Percentiles rank a stretch among this genome's conserved stretches.
These are phyloP conservation scores for rabbit (Oryctolagus cuniculus) DNA, from an alignment of 2,113 vertebrate genomes.

Conservation along the genomic window DNA sequence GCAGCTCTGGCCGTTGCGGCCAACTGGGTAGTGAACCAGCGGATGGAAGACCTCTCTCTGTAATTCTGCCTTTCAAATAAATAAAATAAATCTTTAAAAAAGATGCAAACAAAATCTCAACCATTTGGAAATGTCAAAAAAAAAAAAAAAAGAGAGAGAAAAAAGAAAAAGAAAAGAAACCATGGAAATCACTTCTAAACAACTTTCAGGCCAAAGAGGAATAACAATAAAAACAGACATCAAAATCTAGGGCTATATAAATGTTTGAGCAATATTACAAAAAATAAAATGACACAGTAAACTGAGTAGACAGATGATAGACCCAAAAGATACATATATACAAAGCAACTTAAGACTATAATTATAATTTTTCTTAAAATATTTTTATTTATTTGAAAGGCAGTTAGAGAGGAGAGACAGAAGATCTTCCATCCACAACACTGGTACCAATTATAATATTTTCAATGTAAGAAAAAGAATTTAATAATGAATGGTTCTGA, in stretches of 20 bases:
- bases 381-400: too few species aligned
- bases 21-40: too few species aligned
- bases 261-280: background rate
- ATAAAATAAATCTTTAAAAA: constrained; percentile 17
- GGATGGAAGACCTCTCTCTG: too few species aligned
- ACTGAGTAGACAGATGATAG: background rate
- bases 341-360: background rate
- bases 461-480: constrained; percentile 21
- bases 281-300: background rate
- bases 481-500: constrained; percentile 7
- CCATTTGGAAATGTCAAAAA: background rate
- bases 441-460: background rate
- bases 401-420: too few species aligned
- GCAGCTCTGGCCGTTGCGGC: too few species aligned
- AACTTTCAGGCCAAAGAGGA: too few species aligned
- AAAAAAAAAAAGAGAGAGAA: background rate
- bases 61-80: too few species aligned
- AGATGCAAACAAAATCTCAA: constrained; percentile 10
- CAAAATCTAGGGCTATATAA: background rate
- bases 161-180: background rate
- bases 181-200: background rate
- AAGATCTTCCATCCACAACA: too few species aligned
- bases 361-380: too few species aligned
- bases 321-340: background rate
- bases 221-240: background rate